Conservation (phyloP, 2,888 invertebrate genomes). For the Platycnemis pennipes region DNA sequence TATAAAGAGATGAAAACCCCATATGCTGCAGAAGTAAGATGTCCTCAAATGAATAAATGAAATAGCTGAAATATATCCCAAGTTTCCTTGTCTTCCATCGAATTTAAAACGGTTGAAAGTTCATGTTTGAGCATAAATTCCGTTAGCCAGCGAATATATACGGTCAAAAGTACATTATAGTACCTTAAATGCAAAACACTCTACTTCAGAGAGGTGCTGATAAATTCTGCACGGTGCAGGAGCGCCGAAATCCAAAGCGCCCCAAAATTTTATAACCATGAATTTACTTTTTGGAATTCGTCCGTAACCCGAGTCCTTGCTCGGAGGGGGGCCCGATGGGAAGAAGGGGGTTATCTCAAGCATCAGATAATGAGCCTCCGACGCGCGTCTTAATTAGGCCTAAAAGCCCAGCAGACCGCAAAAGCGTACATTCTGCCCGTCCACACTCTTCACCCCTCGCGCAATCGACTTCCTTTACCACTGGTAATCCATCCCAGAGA, state of each 20-base stretch:
- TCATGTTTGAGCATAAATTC: no score
- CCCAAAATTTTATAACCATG: neutral
- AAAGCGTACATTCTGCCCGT: neutral
- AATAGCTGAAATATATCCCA: no score
- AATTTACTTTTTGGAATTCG: neutral
- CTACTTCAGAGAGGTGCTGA: no score
- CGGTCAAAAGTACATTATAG: no score
- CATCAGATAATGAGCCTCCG: conserved; percentile 52
- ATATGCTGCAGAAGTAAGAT: no score
- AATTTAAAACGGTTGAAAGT: no score
- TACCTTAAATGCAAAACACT: no score
- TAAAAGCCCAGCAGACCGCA: conserved; percentile 42
- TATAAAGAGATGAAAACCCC: no score
- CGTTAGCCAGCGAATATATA: no score
- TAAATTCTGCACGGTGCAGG: neutral
- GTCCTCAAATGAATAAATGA: no score
- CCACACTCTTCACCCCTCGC: neutral
- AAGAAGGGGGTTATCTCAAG: conserved; percentile 36
- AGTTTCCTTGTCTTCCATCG: no score
- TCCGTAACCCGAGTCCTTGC: conserved; percentile 9
- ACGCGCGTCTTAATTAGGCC: conserved; percentile 61
- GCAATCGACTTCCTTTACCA: neutral
- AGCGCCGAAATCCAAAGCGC: neutral
- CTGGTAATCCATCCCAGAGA: neutral
- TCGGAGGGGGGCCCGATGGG: neutral